Conservation (phyloP, 2,888 invertebrate species). For the Chouioia cunea region DNA sequence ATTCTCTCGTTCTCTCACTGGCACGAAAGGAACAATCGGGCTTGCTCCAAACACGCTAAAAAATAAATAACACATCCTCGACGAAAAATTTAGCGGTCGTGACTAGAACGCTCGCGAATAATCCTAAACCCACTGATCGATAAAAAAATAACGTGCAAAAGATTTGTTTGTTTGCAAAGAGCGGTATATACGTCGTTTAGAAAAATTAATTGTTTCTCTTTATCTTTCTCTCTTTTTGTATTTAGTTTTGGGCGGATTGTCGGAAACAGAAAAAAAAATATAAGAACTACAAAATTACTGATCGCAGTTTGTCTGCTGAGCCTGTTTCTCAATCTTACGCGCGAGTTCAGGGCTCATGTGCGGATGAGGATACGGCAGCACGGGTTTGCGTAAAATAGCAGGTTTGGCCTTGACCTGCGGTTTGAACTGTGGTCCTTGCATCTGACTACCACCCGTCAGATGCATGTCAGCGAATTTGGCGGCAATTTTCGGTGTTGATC, state of each 20-base stretch:
- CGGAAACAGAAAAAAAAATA: constrained; percentile 9
- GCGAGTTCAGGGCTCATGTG: constrained; percentile 66
- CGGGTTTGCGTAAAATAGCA: constrained; percentile 80
- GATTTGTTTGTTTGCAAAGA: too few relatives aligned
- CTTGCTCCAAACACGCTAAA: constrained; percentile 57
- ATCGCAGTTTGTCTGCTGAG: constrained; percentile 60
- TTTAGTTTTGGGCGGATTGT: constrained; percentile 61
- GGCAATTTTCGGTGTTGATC: constrained; percentile 75
- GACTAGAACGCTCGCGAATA: constrained; percentile 60
- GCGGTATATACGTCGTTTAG: too few relatives aligned
- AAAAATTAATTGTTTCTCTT: constrained; percentile 3
- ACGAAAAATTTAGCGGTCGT: constrained; percentile 53
- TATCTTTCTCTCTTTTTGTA: constrained; percentile 26
- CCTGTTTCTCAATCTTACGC: constrained; percentile 66
- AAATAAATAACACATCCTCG: constrained; percentile 62
- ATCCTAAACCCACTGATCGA: constrained; percentile 52
- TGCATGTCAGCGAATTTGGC: constrained; percentile 77
- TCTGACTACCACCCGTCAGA: constrained; percentile 72
- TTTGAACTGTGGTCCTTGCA: constrained; percentile 71
- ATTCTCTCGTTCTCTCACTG: constrained; percentile 52
- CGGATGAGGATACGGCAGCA: constrained; percentile 70
- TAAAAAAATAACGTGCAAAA: constrained; percentile 65
- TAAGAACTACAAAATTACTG: too few relatives aligned
- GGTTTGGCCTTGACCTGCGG: constrained; percentile 86
- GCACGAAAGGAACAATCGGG: constrained; percentile 60